Evolutionary conservation across 1,140 invertebrate species (phyloP), one percentile per base, ranked within the genome.

Genomic region (Oncopodura yosiiana): DNA sequence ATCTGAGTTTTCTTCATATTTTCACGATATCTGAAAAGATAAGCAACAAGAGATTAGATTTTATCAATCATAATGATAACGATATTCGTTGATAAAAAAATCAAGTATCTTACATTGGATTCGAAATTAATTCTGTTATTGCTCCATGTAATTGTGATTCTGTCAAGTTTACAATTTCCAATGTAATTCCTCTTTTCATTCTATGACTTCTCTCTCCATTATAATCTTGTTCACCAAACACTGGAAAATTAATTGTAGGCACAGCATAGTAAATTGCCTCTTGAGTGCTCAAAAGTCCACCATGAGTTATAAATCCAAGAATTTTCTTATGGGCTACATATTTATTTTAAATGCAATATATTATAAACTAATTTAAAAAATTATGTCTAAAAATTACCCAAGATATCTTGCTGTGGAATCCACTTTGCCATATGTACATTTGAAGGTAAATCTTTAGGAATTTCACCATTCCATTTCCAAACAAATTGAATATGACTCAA

Each of bases 341-440:
- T 9, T 9, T 34, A 8, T n/a, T 9, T 34, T 34, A 34, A 34
- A 34, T 9, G 30, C n/a, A 9, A 9, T 34, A 34, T 34, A 34
- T 8, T 34, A 8, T 34, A 9, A 34, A 9, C 30, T 34, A 8
- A 9, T 34, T 44, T 11, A 21, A 12, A 11, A 5, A 21, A 12
- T 18, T n/a, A n/a, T n/a, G n/a, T n/a, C n/a, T n/a, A n/a, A n/a
- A 39, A 44, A 16, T 49, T 53, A 62, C 63, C 58, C 19, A 65
- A 48, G 41, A 65, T 24, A 39, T 63, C 57, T 39, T 62, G 61
- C 43, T 64, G 64, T 23, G 53, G 59, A 6, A 54, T 32, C 62
- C 65, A 66, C 24, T 57, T 37, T 9, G 42, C n/a, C 5, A 44
- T 52, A 19, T 50, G 32, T 1, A 65, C 53, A 54, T 65, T 64